Base-by-base conservation (phyloP, 2,797 vertebrate genomes). In the Geotrypetes seraphini region DNA sequence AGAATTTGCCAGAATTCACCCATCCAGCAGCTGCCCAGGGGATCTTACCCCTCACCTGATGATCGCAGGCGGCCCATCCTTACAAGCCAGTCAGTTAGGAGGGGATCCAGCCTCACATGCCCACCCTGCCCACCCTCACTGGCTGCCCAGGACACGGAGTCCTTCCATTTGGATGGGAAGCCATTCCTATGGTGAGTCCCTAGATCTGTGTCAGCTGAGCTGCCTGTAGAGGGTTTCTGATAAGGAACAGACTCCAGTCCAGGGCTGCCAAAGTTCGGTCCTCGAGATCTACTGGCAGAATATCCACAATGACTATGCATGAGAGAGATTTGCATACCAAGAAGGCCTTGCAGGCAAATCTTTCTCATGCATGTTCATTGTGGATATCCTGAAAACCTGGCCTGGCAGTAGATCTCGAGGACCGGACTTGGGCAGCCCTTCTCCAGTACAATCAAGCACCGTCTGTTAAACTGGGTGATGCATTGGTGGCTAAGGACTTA, bases 161-260 rank as follows among this genome's bases (percentile, higher is more conserved):
- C 92, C 94, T 53, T 98, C 94, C 27, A 64, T 97, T 40, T 97
- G 94, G 94, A 93, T 97, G 91, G 86, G 92, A 29, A 92, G 93
- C 19, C 93, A 94, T 63, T 94, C 94, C 21, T 97, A 96, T 16
- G 89, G 94, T 98, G 52, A 71, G 75, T 75, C 26, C 16, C 7
- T 0, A 1, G n/a, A n/a, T n/a, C n/a, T n/a, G 22, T 12, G 9
- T 11, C n/a, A 10, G 18, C 11, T 5, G 13, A 12, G 12, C 24
- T 12, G 12, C 24, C 22, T 24, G 5, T 24, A 7, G 12, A 12
- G 22, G 8, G 5, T 24, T 24, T 24, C 24, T 24, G 22, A 24
- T 12, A 12, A 13, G 8, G 12, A 12, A 13, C 24, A 24, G 12
- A 24, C 5, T 13, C 24, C 22, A n/a, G n/a, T n/a, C n/a, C n/a